Conservation (phyloP, 2,113 vertebrate species). For the Cryptoleucopteryx plumbea region DNA sequence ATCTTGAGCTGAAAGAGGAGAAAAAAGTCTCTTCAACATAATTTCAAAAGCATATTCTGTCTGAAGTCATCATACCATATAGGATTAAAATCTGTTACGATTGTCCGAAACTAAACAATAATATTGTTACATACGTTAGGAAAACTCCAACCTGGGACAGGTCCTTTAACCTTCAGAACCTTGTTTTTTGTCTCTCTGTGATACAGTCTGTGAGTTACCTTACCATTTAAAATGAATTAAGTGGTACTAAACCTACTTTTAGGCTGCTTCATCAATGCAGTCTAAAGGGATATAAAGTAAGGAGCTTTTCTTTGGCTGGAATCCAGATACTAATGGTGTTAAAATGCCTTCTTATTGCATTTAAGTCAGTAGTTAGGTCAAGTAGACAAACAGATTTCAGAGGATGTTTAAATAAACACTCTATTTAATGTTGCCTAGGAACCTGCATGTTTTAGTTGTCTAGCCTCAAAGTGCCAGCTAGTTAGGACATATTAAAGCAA, state of each 20-base stretch:
- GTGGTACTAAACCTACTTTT: constrained; percentile 54
- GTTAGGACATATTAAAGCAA: background rate
- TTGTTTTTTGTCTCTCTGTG: background rate
- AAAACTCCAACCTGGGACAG: background rate
- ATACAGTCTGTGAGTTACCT: constrained; percentile 23
- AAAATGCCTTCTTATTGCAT: constrained; percentile 69
- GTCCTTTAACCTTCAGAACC: constrained; percentile 33
- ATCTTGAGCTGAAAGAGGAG: background rate
- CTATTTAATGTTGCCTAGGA: constrained; percentile 58
- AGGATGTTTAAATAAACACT: constrained; percentile 74
- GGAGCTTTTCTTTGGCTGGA: constrained; percentile 66
- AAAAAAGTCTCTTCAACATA: background rate
- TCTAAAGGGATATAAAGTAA: constrained; percentile 67
- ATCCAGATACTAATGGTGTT: constrained; percentile 72
- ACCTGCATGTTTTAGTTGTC: background rate
- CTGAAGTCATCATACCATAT: background rate
- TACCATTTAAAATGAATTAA: constrained; percentile 70
- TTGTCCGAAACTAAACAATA: background rate
- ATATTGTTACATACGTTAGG: background rate
- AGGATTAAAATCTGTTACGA: background rate
- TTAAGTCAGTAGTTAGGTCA: constrained; percentile 73
- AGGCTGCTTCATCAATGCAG: constrained; percentile 58
- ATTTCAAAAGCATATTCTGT: background rate
- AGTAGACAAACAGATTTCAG: constrained; percentile 72
- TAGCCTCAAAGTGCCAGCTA: background rate